A percentile compares a stretch with the other conserved stretches of the same genome.
Conservation (phyloP, 2,888 invertebrate genomes). For the Lochmaea capreae region DNA sequence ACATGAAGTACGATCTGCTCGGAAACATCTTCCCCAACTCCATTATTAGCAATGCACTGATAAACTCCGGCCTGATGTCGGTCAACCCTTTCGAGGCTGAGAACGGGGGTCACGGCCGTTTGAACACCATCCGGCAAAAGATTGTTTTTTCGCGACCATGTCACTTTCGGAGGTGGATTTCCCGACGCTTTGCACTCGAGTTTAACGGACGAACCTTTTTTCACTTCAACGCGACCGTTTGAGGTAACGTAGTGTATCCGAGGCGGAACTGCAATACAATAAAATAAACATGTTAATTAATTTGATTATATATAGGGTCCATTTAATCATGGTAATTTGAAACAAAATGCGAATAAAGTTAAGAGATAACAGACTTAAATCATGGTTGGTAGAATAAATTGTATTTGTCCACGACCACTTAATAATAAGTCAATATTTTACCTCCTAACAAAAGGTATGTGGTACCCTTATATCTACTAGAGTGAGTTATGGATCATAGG, state of each 20-base stretch:
- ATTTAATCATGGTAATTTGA: not conserved
- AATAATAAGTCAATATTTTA: too few relatives aligned
- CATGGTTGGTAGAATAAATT: too few relatives aligned
- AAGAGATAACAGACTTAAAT: too few relatives aligned
- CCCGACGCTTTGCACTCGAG: conserved; percentile 68
- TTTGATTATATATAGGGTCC: too few relatives aligned
- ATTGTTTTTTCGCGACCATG: conserved; percentile 69
- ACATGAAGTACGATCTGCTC: conserved; percentile 73
- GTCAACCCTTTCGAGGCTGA: conserved; percentile 73
- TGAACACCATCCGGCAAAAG: conserved; percentile 71
- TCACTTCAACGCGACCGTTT: conserved; percentile 74
- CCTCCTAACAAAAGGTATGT: too few relatives aligned
- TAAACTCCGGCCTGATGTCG: conserved; percentile 74
- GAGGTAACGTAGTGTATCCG: conserved; percentile 73
- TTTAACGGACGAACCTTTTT: conserved; percentile 67
- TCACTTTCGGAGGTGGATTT: conserved; percentile 68
- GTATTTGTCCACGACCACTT: too few relatives aligned
- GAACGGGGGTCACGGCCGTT: conserved; percentile 70
- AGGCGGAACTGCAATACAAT: conserved; percentile 70
- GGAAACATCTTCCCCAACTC: conserved; percentile 72
- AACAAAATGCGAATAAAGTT: not conserved
- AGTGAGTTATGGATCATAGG: too few relatives aligned
- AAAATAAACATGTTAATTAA: conserved; percentile 33
- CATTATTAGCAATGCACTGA: conserved; percentile 74
- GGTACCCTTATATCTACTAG: too few relatives aligned